phyloP scores from a whole-genome alignment of 1,140 invertebrate genomes.

The Drosophila mauritiana region DNA sequence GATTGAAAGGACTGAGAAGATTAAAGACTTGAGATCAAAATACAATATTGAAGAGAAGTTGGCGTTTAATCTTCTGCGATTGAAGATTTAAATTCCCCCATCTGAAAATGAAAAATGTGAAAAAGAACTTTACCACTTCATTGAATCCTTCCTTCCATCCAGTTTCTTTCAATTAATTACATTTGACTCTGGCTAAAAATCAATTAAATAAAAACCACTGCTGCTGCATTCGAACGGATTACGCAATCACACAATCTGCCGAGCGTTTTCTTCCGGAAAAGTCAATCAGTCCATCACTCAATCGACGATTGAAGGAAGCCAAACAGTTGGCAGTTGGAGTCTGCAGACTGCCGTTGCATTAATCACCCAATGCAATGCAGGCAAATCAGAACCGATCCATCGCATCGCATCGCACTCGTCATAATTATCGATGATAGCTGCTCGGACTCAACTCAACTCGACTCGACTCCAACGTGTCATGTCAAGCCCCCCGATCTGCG shows the following conservation, averaged over 20 bases:
- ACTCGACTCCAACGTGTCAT: constrained; percentile 33
- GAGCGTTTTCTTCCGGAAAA: constrained; percentile 62
- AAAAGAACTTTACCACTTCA: too few species aligned
- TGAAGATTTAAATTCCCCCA: background rate
- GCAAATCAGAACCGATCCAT: constrained; percentile 44
- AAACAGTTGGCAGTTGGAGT: constrained; percentile 37
- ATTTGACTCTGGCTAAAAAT: constrained; percentile 15
- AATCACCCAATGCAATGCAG: constrained; percentile 46
- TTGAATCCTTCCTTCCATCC: too few species aligned
- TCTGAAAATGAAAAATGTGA: background rate
- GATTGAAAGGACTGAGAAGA: background rate
- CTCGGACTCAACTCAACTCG: constrained; percentile 5
- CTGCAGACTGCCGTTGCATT: constrained; percentile 59
- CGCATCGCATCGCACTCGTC: constrained; percentile 33
- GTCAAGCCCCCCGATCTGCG: background rate
- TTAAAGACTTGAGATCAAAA: constrained; percentile 1
- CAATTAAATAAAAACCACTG: constrained; percentile 13
- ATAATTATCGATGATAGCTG: constrained; percentile 49
- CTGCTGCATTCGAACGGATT: constrained; percentile 45
- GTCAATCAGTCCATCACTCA: constrained; percentile 60
- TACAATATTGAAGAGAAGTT: background rate
- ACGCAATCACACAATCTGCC: constrained; percentile 50
- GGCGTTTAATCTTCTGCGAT: background rate
- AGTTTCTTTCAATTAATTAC: background rate
- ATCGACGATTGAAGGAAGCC: constrained; percentile 29